Conservation (phyloP, 2,888 invertebrate species). For the Blastobasis lacticolella region DNA sequence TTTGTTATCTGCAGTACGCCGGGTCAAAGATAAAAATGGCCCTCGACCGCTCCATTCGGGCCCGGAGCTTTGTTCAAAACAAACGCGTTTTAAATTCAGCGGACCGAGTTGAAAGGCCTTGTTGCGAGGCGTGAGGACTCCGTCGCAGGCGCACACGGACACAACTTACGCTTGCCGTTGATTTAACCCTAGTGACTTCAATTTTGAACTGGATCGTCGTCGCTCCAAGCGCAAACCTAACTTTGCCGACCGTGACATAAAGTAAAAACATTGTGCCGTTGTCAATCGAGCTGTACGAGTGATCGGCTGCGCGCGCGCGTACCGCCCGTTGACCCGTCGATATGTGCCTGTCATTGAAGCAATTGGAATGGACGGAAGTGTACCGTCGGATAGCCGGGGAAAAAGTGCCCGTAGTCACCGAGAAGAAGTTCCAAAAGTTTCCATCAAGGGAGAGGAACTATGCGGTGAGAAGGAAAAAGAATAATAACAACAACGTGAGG, state of each 20-base stretch:
- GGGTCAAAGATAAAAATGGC: conserved; percentile 42
- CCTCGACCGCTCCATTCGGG: conserved; percentile 26
- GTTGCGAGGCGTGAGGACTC: conserved; percentile 27
- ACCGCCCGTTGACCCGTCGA: conserved; percentile 1
- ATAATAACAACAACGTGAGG: conserved; percentile 48
- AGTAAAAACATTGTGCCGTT: conserved; percentile 20
- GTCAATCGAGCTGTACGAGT: conserved; percentile 13
- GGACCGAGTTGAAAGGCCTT: conserved; percentile 24
- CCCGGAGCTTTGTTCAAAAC: conserved; percentile 18
- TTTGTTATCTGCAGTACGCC: conserved; percentile 22
- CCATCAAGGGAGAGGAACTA: conserved; percentile 80
- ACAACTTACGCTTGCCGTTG: conserved; percentile 2
- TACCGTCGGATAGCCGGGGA: conserved; percentile 47
- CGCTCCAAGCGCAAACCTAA: conserved; percentile 3
- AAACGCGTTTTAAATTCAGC: conserved; percentile 31
- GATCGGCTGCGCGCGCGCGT: conserved; percentile 11
- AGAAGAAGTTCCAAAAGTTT: conserved; percentile 73
- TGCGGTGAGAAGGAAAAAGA: conserved; percentile 75
- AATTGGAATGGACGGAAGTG: conserved; percentile 57
- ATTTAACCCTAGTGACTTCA: neutral
- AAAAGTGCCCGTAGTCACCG: conserved; percentile 27
- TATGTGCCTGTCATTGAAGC: conserved; percentile 62
- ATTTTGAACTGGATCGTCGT: neutral
- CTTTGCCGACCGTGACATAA: conserved; percentile 9
- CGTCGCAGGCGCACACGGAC: conserved; percentile 36